These are phyloP conservation scores for Tanypteryx hageni DNA, from an alignment of 2,888 invertebrate species.

Conservation along the genomic window DNA sequence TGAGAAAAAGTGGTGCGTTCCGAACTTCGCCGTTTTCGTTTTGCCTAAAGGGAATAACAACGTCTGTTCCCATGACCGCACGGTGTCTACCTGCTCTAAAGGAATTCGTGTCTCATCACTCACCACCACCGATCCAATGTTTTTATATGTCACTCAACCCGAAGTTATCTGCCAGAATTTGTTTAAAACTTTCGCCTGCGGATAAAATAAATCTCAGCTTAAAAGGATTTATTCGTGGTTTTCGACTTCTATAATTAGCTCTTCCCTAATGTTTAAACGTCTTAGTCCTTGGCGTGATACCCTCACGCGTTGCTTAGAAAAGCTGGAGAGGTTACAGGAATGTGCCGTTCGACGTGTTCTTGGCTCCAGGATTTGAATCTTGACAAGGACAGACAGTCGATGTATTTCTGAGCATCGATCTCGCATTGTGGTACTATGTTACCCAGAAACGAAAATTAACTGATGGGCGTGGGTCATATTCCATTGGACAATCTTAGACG, in stretches of 20 bases:
- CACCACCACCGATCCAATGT: neutral
- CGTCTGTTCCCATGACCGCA: neutral
- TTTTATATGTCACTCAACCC: neutral
- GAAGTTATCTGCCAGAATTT: neutral
- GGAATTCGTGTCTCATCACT: neutral
- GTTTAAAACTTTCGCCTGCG: neutral
- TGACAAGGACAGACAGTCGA: neutral
- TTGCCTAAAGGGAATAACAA: neutral
- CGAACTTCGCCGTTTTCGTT: too few relatives aligned
- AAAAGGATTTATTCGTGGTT: too few relatives aligned
- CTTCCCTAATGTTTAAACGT: neutral
- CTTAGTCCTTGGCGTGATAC: neutral
- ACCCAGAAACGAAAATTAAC: too few relatives aligned
- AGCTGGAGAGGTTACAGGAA: conserved; percentile 12
- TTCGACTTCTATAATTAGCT: neutral
- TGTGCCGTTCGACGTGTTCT: neutral
- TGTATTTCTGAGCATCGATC: neutral
- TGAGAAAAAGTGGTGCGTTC: too few relatives aligned
- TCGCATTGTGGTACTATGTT: neutral
- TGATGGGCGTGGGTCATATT: too few relatives aligned
- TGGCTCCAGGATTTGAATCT: neutral
- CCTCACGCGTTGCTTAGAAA: neutral
- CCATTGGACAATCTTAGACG: too few relatives aligned
- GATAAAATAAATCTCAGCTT: neutral
- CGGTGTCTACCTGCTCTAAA: neutral